phyloP scores from a whole-genome alignment of 2,113 vertebrate species.

The Zosterops borbonicus region DNA sequence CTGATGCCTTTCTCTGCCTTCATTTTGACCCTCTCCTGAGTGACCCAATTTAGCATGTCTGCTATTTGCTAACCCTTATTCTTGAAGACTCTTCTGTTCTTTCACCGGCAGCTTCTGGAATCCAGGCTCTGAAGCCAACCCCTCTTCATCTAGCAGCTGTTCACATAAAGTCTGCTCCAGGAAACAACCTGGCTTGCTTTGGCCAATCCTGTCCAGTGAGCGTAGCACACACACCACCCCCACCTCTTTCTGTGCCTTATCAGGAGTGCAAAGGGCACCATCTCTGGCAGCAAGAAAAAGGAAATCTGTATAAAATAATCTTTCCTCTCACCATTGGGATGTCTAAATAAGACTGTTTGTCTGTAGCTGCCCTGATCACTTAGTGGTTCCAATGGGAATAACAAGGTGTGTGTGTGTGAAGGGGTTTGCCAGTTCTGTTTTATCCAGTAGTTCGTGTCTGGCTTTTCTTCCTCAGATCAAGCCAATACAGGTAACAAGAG shows the following conservation, averaged over 20 bases:
- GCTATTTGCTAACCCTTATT: background rate
- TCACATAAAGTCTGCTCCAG: background rate
- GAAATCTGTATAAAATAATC: background rate
- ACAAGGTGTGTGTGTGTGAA: background rate
- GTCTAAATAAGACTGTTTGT: background rate
- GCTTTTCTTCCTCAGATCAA: background rate
- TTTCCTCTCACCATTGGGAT: background rate
- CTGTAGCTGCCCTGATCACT: background rate
- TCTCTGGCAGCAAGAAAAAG: background rate
- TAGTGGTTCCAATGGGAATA: background rate
- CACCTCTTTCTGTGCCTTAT: background rate
- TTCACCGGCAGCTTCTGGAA: background rate
- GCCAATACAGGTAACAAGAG: conserved; percentile 24
- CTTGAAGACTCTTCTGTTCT: background rate
- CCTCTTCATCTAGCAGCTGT: background rate
- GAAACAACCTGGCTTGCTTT: background rate
- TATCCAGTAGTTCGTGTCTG: background rate
- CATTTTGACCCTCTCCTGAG: background rate
- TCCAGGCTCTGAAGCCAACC: background rate
- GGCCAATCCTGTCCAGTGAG: background rate
- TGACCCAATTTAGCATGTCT: background rate
- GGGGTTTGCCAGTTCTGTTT: background rate
- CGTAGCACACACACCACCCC: rapidly evolving
- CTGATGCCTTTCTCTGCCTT: background rate
- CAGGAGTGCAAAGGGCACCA: background rate